Percentiles rank a stretch among this genome's conserved stretches.
phyloP scores from a whole-genome alignment of 2,888 invertebrate species.

The Caenorhabditis virilis region DNA sequence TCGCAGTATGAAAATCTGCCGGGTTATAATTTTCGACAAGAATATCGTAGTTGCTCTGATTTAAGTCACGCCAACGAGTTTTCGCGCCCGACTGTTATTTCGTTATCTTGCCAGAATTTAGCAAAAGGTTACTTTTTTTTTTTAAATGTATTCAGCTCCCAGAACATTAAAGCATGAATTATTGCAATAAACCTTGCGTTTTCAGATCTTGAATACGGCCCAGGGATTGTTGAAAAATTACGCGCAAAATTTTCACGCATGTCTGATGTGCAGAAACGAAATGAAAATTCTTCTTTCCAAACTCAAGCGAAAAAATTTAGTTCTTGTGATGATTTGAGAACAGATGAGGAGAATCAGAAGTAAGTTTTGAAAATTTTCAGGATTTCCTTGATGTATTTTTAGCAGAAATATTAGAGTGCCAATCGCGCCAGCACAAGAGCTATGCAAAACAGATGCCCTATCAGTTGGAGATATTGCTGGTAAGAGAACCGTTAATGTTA shows the following conservation, averaged over 20 bases:
- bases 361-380: slow-evolving; percentile 5
- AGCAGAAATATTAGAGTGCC: no score
- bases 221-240: slow-evolving; percentile 54
- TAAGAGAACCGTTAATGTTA: no score
- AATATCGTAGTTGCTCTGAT: slow-evolving; percentile 32
- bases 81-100: slow-evolving; percentile 26
- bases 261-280: slow-evolving; percentile 36
- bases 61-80: slow-evolving; percentile 22
- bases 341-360: slow-evolving; percentile 19
- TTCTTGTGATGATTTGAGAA: slow-evolving; percentile 32
- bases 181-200: slow-evolving; percentile 4
- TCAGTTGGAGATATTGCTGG: no score
- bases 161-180: no score
- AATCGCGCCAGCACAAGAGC: no score
- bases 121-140: slow-evolving; percentile 20
- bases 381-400: no score
- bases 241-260: slow-evolving; percentile 49
- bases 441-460: no score
- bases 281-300: no score
- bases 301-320: slow-evolving; percentile 26
- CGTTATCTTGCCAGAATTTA: slow-evolving; percentile 28
- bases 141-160: no score
- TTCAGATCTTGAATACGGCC: slow-evolving; percentile 57
- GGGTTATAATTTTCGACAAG: slow-evolving; percentile 8
- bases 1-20: background rate